phyloP scores from a whole-genome alignment of 2,888 invertebrate genomes.

The Bugulina stolonifera region DNA sequence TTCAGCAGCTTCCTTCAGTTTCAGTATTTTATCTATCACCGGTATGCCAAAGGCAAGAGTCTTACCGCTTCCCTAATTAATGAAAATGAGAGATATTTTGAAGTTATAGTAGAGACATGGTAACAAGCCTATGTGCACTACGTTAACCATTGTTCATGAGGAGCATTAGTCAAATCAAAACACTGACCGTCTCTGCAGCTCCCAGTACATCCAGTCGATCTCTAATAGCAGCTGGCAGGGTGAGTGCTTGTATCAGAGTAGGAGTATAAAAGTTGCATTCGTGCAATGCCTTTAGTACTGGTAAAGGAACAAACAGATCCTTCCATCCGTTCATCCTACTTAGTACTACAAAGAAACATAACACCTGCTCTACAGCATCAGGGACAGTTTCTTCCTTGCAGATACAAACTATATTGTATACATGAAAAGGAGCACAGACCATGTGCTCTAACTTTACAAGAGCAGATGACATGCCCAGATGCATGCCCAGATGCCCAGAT shows the following conservation, averaged over 20 bases:
- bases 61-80: conserved; percentile 80
- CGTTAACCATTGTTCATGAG: no score
- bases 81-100: background rate
- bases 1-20: conserved; percentile 58
- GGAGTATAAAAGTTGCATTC: conserved; percentile 74
- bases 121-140: no score
- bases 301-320: conserved; percentile 59
- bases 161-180: no score
- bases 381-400: no score
- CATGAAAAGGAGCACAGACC: no score
- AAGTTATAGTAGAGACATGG: background rate
- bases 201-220: conserved; percentile 87
- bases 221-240: conserved; percentile 48
- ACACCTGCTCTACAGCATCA: no score
- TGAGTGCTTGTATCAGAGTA: conserved; percentile 72
- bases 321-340: conserved; percentile 53
- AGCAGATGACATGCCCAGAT: no score
- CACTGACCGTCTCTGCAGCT: conserved; percentile 81
- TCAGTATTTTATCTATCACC: conserved; percentile 76
- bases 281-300: conserved; percentile 67
- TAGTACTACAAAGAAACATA: background rate
- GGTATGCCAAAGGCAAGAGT: conserved; percentile 96
- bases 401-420: no score
- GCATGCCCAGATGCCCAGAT: no score
- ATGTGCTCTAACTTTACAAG: background rate